Base-by-base conservation (phyloP, 2,113 vertebrate species). In the Upupa epops region DNA sequence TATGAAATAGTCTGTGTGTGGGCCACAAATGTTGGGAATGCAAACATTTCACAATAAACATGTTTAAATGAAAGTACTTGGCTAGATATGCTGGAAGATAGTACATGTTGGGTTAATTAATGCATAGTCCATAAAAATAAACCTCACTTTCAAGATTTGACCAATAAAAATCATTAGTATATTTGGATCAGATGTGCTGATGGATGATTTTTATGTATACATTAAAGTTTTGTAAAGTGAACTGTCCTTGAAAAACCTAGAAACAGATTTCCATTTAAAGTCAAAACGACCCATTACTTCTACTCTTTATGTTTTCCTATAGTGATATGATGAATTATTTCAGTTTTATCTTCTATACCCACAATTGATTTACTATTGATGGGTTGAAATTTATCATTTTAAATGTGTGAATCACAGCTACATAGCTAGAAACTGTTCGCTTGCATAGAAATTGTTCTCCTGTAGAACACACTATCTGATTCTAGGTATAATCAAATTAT, bases 11-110 rank as follows among this genome's bases (percentile, higher is more conserved):
- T 99, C 98, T 98, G 98, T 99, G 99, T 99, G 99, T 99, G 99
- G 99, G 98, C 99, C 97, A 96, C 98, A 97, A 98, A 98, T 98
- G 98, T 98, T 98, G 98, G 98, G 98, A 99, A 99, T 98, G 98
- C 98, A 99, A 99, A 99, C 99, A 99, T 99, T 99, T 99, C 98
- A 99, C 98, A 99, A 99, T 99, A 99, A 99, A 99, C 98, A 99
- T 98, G 98, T 98, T 99, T 99, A 98, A 99, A 99, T 98, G 98
- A 98, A 98, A 98, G 98, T 98, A 98, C 97, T 98, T 98, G 98
- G 98, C 98, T 97, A 97, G 98, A 99, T 98, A 97, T 97, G 92
- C 98, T 97, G 97, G 96, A 97, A 98, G 99, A 99, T 99, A 99
- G 98, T 98, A 98, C 99, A 99, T 99, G 98, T 97, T 98, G 99